Evolutionary conservation across 1,140 invertebrate genomes (phyloP), one percentile per base, ranked within the genome.

Genomic region (Campoletis sonorensis): DNA sequence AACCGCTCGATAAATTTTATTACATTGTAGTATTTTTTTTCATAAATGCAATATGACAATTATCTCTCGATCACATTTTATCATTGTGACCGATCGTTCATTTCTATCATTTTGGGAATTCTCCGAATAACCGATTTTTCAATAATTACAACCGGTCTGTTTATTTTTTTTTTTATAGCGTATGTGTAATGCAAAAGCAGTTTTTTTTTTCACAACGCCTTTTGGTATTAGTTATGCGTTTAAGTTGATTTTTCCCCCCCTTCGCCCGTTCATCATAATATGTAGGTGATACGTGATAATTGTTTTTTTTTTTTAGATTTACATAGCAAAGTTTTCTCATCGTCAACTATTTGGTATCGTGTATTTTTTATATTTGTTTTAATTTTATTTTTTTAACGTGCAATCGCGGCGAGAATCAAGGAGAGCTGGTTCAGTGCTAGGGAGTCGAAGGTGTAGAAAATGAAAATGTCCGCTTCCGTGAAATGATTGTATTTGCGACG

Each of bases 1-100:
- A n/a, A 58, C 54, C 54, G 21, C 54, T 58, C 54, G 54, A n/a
- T 13, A n/a, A 58, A 21, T 58, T 45, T 13, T 8, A 58, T 58
- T 10, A 21, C 10, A 23, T 58, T n/a, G 3, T 58, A n/a, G 4
- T 58, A n/a, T 58, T n/a, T 58, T 58, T n/a, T 58, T 58, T 23
- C 54, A 58, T n/a, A 58, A n/a, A 58, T 58, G 18, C 54, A 58
- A 10, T 58, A 58, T 58, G 54, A 58, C 54, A 58, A 58, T 58
- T 5, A 21, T 58, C 21, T 58, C 21, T 23, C 54, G 54, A n/a
- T 58, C 21, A n/a, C 21, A 58, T 58, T 58, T 23, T 7, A n/a
- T 58, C 21, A 23, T n/a, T 58, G 21, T 58, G 13, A 23, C n/a
- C 1, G 5, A 58, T 45, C n/a, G n/a, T n/a, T 45, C 13, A 1